Evolutionary conservation across 2,113 vertebrate species (phyloP).

Genomic region (Ginglymostoma cirratum): DNA sequence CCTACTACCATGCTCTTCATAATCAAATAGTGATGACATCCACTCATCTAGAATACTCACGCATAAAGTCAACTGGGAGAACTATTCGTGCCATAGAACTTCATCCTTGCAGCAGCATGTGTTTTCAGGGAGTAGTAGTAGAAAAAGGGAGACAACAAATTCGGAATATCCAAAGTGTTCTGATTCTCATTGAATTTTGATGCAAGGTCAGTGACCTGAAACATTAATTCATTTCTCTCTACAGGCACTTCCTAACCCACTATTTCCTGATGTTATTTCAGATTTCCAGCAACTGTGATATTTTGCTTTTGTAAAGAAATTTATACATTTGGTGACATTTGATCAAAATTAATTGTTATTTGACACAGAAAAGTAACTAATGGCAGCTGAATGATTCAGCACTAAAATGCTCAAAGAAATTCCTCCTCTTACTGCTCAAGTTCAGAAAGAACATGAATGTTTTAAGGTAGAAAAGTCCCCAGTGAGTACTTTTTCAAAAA

Average conservation of each 20-base stretch:
- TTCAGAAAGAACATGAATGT: not conserved
- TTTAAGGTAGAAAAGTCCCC: not conserved
- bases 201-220: not conserved
- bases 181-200: not conserved
- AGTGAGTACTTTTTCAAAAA: conserved; percentile 15
- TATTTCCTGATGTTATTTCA: not conserved
- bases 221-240: not conserved
- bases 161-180: not conserved
- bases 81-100: not conserved
- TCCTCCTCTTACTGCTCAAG: not conserved
- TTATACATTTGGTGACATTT: not conserved
- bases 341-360: not conserved
- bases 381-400: not conserved
- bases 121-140: not conserved
- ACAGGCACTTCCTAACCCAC: not conserved
- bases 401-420: not conserved
- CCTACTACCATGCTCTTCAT: not conserved
- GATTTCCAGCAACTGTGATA: not conserved
- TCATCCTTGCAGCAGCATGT: not conserved
- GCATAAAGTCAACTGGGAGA: not conserved
- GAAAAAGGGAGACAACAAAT: not conserved
- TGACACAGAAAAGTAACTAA: not conserved
- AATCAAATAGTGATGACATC: not conserved
- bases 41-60: not conserved
- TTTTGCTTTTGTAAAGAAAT: not conserved